phyloP scores from a whole-genome alignment of 2,888 invertebrate species.

The Ectemnius cavifrons region DNA sequence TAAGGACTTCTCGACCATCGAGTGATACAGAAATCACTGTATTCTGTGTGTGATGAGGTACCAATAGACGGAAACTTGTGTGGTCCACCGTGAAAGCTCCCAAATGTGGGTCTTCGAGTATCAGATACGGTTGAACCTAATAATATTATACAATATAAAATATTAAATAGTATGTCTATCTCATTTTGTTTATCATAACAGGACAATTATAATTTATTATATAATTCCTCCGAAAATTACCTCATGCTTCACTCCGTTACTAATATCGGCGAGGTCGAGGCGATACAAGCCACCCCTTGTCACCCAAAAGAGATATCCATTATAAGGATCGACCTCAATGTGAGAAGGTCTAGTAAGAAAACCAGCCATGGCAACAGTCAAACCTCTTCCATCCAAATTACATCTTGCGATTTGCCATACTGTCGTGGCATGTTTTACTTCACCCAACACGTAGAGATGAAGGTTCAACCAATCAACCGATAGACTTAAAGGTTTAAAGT shows the following conservation, averaged over 20 bases:
- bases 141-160: not conserved
- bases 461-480: constrained; percentile 94
- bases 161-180: constrained; percentile 6
- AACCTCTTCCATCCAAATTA: constrained; percentile 85
- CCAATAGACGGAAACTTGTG: constrained; percentile 87
- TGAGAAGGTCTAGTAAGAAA: constrained; percentile 86
- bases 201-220: not conserved
- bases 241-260: constrained; percentile 86
- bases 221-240: constrained; percentile 53
- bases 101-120: constrained; percentile 84
- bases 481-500: constrained; percentile 84
- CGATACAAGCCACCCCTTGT: constrained; percentile 85
- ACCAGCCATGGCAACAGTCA: constrained; percentile 85
- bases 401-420: constrained; percentile 88
- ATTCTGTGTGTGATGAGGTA: constrained; percentile 86
- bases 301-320: constrained; percentile 94
- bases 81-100: constrained; percentile 92
- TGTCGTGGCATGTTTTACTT: constrained; percentile 81
- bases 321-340: constrained; percentile 94
- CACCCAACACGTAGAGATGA: constrained; percentile 89
- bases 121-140: constrained; percentile 81
- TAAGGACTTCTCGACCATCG: constrained; percentile 87
- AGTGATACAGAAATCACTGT: constrained; percentile 90
- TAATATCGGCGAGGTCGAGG: constrained; percentile 87
- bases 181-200: not conserved